Evolutionary conservation across 2,113 vertebrate genomes (phyloP), one percentile per base, ranked within the genome.

Genomic region (Oceanodroma tethys): DNA sequence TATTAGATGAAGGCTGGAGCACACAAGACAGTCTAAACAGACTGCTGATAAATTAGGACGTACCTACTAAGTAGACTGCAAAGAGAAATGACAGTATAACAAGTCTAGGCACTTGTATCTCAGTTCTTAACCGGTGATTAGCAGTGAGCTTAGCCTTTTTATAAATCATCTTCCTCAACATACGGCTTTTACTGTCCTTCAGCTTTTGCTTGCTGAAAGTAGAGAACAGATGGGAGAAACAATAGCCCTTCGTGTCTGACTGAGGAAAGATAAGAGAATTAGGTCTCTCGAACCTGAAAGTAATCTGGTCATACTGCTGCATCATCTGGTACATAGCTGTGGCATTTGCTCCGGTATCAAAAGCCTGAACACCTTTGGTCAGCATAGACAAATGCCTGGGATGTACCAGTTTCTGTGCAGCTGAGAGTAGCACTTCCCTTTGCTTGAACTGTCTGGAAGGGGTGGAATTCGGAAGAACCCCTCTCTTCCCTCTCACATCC

Each of bases 1-100:
- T 95, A 58, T 48, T 97, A 94, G 73, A 70, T 72, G 82, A 81
- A 75, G 71, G 74, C 70, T 68, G 87, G 92, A 95, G 68, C 9
- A 7, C n/a, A 38, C 38, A 90, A 93, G 86, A 60, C 76, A 96
- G 86, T 71, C 84, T 94, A 96, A 93, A 95, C 88, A 89, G 83
- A 92, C 86, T 95, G 80, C 66, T 95, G 73, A 72, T 90, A 91
- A 88, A 93, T 88, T 88, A 89, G 55, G 47, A 70, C 1, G 4
- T 92, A 95, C 43, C 75, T 96, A 80, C 65, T 62, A 76, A 94
- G 81, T 53, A 93, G 62, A 56, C 66, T 80, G 81, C 58, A 12
- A 85, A 88, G 66, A 91, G 66, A 95, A 88, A 82, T 85, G 62
- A 62, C 62, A 68, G 71, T 59, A 3, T 95, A 74, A 87, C 52